Evolutionary conservation across 1,140 invertebrate genomes (phyloP).

Genomic region (Euwallacea fornicatus): DNA sequence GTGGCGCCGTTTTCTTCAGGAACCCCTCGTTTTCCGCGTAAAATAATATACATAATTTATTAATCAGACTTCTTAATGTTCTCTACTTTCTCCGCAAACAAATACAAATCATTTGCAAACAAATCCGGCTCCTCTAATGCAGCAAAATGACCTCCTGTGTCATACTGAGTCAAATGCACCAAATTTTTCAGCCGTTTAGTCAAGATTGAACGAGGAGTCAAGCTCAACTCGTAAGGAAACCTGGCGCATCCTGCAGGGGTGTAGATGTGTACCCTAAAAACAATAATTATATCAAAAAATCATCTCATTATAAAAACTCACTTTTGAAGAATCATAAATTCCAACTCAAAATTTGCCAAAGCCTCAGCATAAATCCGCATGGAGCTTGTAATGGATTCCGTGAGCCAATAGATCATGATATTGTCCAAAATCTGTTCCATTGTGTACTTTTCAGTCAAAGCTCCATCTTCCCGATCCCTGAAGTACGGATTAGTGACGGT

Average conservation of each 20-base stretch:
- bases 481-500: conserved; percentile 67
- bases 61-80: neutral
- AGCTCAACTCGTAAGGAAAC: conserved; percentile 65
- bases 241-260: conserved; percentile 65
- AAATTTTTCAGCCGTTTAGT: conserved; percentile 63
- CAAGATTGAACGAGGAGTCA: conserved; percentile 61
- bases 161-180: conserved; percentile 61
- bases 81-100: conserved; percentile 33
- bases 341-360: conserved; percentile 46
- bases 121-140: conserved; percentile 77
- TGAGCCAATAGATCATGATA: conserved; percentile 86
- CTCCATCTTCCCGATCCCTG: conserved; percentile 67
- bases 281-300: conserved; percentile 43
- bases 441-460: conserved; percentile 65
- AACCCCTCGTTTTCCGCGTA: too few species aligned
- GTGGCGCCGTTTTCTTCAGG: neutral
- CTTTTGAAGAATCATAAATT: conserved; percentile 38
- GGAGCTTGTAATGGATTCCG: conserved; percentile 75
- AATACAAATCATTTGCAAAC: conserved; percentile 63
- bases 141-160: conserved; percentile 73
- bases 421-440: conserved; percentile 83
- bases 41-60: too few species aligned
- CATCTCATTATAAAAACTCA: neutral
- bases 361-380: conserved; percentile 74
- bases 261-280: conserved; percentile 1